These are phyloP conservation scores for Harpagoxenus sublaevis DNA, from an alignment of 2,888 invertebrate genomes.

Conservation along the genomic window DNA sequence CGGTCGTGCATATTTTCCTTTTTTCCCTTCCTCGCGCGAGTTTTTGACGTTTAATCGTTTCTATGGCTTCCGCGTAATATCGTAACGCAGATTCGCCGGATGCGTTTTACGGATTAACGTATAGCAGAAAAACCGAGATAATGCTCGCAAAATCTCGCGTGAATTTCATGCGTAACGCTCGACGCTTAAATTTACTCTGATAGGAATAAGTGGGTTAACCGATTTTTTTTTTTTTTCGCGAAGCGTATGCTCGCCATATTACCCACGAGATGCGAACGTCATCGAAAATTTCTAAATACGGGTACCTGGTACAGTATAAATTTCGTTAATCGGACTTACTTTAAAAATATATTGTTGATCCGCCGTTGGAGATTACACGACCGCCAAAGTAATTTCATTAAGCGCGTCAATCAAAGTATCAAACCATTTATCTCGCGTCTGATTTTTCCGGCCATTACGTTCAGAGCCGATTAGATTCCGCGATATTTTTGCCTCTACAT, in stretches of 20 bases:
- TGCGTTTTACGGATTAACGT: conserved; percentile 58
- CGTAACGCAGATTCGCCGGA: conserved; percentile 45
- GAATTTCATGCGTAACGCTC: conserved; percentile 44
- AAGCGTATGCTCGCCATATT: not conserved
- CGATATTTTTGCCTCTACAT: conserved; percentile 45
- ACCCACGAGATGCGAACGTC: conserved; percentile 11
- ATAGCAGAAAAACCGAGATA: conserved; percentile 45
- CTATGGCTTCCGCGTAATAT: conserved; percentile 40
- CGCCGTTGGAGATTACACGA: not conserved
- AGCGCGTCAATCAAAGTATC: conserved; percentile 37
- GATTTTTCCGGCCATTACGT: conserved; percentile 49
- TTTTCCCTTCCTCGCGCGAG: conserved; percentile 17
- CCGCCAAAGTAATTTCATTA: conserved; percentile 29
- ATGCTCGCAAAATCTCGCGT: conserved; percentile 42
- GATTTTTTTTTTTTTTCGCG: conserved; percentile 6
- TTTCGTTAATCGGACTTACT: conserved; percentile 15
- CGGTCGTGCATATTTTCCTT: conserved; percentile 29
- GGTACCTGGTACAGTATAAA: not conserved
- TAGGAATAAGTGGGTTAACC: conserved; percentile 30
- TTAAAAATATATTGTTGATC: conserved; percentile 10
- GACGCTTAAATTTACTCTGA: conserved; percentile 19
- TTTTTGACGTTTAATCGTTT: conserved; percentile 46
- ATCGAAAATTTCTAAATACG: conserved; percentile 2
- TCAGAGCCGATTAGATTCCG: conserved; percentile 28
- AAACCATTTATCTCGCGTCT: conserved; percentile 40